Evolutionary conservation across 2,113 vertebrate genomes (phyloP).

Genomic region (Gymnorhina tibicen): DNA sequence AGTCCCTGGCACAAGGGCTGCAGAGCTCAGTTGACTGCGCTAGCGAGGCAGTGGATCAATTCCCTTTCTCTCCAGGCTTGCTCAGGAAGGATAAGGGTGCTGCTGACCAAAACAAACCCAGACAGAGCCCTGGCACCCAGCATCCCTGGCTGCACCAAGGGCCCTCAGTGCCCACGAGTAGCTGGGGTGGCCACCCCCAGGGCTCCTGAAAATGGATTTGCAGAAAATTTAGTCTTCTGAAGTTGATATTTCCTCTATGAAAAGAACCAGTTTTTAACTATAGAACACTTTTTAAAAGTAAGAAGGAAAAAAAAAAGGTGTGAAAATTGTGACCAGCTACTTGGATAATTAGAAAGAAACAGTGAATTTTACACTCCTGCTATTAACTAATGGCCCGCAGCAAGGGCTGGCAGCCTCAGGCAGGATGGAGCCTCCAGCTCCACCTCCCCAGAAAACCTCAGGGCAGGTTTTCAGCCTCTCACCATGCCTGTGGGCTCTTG

Average conservation of each 20-base stretch:
- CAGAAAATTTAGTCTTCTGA: not conserved
- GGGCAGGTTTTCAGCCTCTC: not conserved
- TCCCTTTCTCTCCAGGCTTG: not conserved
- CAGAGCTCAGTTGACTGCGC: not conserved
- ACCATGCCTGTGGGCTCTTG: fast-evolving
- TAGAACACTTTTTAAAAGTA: not conserved
- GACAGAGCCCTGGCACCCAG: not conserved
- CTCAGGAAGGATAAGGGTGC: not conserved
- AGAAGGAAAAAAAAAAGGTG: not conserved
- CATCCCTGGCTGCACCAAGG: not conserved
- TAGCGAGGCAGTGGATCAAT: not conserved
- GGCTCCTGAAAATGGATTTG: not conserved
- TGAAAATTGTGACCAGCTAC: not conserved
- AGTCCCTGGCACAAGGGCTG: constrained; percentile 8
- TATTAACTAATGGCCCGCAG: not conserved
- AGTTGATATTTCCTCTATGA: not conserved
- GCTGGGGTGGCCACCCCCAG: not conserved
- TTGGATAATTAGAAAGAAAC: not conserved
- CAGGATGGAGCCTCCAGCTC: not conserved
- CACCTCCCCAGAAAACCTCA: fast-evolving
- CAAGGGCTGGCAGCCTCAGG: not conserved
- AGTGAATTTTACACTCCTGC: not conserved
- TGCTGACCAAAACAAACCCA: not conserved
- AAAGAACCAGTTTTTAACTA: not conserved
- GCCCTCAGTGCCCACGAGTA: fast-evolving